Percentiles rank a stretch among this genome's conserved stretches.
phyloP scores from a whole-genome alignment of 2,797 vertebrate genomes.

The Hoplostethus atlanticus region DNA sequence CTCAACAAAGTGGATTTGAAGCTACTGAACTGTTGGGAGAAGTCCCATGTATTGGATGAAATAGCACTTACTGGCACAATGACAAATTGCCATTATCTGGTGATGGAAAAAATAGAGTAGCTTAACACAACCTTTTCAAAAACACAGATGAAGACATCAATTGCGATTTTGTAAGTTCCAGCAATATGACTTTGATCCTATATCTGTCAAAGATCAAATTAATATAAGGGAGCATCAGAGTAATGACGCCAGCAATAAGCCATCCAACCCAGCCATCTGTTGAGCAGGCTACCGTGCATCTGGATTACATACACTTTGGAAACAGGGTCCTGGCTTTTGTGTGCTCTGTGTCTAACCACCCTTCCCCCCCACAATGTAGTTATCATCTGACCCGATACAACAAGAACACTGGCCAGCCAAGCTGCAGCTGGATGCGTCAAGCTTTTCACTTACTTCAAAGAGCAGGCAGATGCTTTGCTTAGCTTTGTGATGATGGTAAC shows the following conservation, averaged over 20 bases:
- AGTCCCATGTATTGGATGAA: constrained; percentile 30
- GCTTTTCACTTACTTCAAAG: constrained; percentile 30
- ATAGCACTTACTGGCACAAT: constrained; percentile 56
- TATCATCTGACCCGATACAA: constrained; percentile 42
- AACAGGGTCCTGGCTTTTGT: background rate
- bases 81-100: constrained; percentile 23
- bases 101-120: constrained; percentile 11
- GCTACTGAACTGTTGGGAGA: constrained; percentile 35
- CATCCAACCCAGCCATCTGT: constrained; percentile 15
- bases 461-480: constrained; percentile 24
- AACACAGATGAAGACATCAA: background rate
- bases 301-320: background rate
- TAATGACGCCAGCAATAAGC: constrained; percentile 31
- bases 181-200: constrained; percentile 38
- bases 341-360: background rate
- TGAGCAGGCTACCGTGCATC: constrained; percentile 1
- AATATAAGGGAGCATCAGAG: constrained; percentile 17
- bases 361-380: constrained; percentile 28
- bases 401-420: constrained; percentile 17
- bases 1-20: constrained; percentile 59
- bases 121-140: background rate
- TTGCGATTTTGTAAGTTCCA: constrained; percentile 29
- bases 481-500: background rate
- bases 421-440: constrained; percentile 21
- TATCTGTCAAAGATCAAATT: constrained; percentile 62